phyloP scores from a whole-genome alignment of 2,888 invertebrate species.

The Ophioninae sp. region DNA sequence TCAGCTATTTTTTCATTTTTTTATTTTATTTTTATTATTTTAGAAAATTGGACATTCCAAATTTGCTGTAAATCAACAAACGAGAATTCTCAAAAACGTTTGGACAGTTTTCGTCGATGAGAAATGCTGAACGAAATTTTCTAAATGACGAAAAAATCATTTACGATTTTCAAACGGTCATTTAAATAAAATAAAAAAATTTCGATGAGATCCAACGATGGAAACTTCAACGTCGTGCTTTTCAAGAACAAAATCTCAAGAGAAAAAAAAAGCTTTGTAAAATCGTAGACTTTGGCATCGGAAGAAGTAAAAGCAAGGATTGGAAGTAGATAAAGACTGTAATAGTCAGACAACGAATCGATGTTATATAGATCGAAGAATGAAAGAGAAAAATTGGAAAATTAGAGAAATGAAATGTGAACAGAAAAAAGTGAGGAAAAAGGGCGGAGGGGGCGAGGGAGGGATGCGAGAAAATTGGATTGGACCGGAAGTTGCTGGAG shows the following conservation, averaged over 20 bases:
- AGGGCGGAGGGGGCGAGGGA: not conserved
- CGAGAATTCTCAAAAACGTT: too few species aligned
- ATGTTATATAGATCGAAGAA: not conserved
- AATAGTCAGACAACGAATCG: not conserved
- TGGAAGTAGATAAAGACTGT: not conserved
- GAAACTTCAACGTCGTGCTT: conserved; percentile 29
- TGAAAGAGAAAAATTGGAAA: not conserved
- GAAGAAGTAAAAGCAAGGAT: not conserved
- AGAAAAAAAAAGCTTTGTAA: conserved; percentile 5
- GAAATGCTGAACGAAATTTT: too few species aligned
- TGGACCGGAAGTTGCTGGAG: conserved; percentile 54
- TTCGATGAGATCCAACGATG: not conserved
- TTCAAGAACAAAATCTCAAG: not conserved
- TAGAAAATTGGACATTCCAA: too few species aligned
- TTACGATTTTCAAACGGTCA: too few species aligned
- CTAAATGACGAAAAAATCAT: too few species aligned
- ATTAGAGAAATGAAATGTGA: too few species aligned
- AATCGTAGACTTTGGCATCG: conserved; percentile 44
- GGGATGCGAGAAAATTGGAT: conserved; percentile 55
- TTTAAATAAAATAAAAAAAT: too few species aligned
- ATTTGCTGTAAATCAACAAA: too few species aligned
- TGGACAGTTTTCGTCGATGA: too few species aligned
- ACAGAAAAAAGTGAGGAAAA: too few species aligned
- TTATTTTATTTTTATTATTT: too few species aligned
- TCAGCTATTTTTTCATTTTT: too few species aligned